Evolutionary conservation across 2,797 vertebrate genomes (phyloP), one percentile per base, ranked within the genome.

Genomic region (Chelidonichthys spinosus): DNA sequence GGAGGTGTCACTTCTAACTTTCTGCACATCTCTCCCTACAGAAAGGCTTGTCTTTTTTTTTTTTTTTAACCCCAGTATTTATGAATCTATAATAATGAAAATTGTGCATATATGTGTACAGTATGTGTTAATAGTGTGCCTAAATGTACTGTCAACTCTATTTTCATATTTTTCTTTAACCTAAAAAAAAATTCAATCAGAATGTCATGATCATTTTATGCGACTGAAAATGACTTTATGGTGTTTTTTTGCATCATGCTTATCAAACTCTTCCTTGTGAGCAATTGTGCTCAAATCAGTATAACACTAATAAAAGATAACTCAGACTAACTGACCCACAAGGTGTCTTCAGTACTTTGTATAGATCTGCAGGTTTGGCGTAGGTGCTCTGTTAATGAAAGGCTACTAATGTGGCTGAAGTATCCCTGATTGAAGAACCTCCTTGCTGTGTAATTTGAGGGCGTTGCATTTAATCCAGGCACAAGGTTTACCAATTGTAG

Each of bases 251-350:
- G 95, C 93, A 92, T 97, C 96, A 94, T 95, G 95, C 96, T 97
- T 94, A 95, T 92, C 90, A 90, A 85, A 92, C 87, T 92, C 94
- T 95, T 97, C 92, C 94, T 95, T 94, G 95, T 95, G 95, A 96
- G 95, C 95, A 93, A 83, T 90, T 94, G 90, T 94, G 94, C 94
- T 96, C 93, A 86, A 90, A 95, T 94, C 94, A 92, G 93, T 95
- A 96, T 93, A 96, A 97, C 96, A 98, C 96, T 99, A 99, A 99
- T 98, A 94, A 94, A 94, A 96, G 94, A 95, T 96, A 97, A 97
- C 95, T 96, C 91, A 92, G 93, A 94, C 91, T 94, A 92, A 93
- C 88, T 87, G 80, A 89, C 73, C 64, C 15, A 69, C 49, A 59
- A 46, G 63, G 79, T 68, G 50, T 82, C 25, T 52, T 76, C 76